Percentiles rank a stretch among this genome's conserved stretches.
phyloP scores from a whole-genome alignment of 2,888 invertebrate species.

The Catocala fraxini region DNA sequence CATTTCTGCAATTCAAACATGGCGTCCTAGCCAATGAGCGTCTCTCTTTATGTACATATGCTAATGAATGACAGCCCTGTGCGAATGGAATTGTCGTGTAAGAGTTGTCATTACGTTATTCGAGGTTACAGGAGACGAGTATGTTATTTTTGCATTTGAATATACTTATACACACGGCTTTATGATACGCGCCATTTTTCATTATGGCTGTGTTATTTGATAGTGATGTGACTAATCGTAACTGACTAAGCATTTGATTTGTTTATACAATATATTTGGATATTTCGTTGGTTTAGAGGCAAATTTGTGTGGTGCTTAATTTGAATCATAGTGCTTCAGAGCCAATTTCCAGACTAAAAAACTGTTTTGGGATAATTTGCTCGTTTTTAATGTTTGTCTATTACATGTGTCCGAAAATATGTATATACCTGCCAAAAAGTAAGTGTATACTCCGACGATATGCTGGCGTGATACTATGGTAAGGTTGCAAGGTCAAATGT shows the following conservation, averaged over 20 bases:
- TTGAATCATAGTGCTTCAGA: too few relatives aligned
- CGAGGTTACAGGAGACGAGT: slow-evolving; percentile 64
- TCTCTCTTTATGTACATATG: slow-evolving; percentile 81
- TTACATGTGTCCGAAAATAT: too few relatives aligned
- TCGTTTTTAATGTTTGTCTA: too few relatives aligned
- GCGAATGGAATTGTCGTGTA: slow-evolving; percentile 86
- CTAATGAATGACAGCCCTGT: slow-evolving; percentile 83
- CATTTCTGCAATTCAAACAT: slow-evolving; percentile 77
- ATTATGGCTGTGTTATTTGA: slow-evolving; percentile 18
- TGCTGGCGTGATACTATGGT: too few relatives aligned
- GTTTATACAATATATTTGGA: neutral
- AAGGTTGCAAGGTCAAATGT: too few relatives aligned
- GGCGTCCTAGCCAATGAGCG: slow-evolving; percentile 72
- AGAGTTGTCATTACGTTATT: slow-evolving; percentile 79
- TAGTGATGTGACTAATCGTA: slow-evolving; percentile 8
- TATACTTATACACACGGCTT: slow-evolving; percentile 47
- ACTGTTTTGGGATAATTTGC: too few relatives aligned
- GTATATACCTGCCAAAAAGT: too few relatives aligned
- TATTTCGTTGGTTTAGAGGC: too few relatives aligned
- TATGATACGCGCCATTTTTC: slow-evolving; percentile 35
- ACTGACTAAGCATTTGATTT: slow-evolving; percentile 2
- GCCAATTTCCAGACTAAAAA: too few relatives aligned
- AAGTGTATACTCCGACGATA: too few relatives aligned
- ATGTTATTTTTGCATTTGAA: slow-evolving; percentile 74
- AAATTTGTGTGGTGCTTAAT: too few relatives aligned